Evolutionary conservation across 2,888 invertebrate genomes (phyloP).

Genomic region (Acleris laterana): DNA sequence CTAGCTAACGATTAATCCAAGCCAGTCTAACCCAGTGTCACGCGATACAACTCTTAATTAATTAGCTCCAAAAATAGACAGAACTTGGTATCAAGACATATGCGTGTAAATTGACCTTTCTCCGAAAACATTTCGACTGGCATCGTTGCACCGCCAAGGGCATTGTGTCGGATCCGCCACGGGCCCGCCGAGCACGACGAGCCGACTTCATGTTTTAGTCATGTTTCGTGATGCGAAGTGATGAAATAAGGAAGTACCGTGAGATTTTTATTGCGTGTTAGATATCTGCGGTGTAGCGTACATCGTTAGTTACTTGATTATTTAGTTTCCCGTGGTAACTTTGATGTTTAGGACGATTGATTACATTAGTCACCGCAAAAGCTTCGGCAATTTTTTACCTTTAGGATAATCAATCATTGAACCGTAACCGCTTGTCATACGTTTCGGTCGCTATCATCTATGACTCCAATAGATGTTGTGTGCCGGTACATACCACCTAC

Average conservation of each 20-base stretch:
- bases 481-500: too few species aligned
- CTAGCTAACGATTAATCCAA: too few species aligned
- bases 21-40: too few species aligned
- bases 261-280: constrained; percentile 49
- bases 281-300: constrained; percentile 37
- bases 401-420: too few species aligned
- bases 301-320: constrained; percentile 8
- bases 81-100: neutral
- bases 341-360: constrained; percentile 11
- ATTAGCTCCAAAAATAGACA: neutral
- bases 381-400: neutral
- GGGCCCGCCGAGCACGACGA: constrained; percentile 67
- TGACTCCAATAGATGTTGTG: too few species aligned
- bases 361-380: neutral
- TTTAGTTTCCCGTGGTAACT: constrained; percentile 25
- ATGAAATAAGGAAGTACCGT: constrained; percentile 64
- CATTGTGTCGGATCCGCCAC: constrained; percentile 70
- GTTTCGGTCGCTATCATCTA: too few species aligned
- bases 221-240: constrained; percentile 67
- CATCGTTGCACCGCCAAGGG: constrained; percentile 55
- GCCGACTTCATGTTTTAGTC: constrained; percentile 39
- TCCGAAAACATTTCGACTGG: constrained; percentile 31
- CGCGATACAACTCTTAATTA: neutral
- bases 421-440: too few species aligned
- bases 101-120: constrained; percentile 12